Evolutionary conservation across 2,113 vertebrate genomes (phyloP).

Genomic region (Recurvirostra avosetta): DNA sequence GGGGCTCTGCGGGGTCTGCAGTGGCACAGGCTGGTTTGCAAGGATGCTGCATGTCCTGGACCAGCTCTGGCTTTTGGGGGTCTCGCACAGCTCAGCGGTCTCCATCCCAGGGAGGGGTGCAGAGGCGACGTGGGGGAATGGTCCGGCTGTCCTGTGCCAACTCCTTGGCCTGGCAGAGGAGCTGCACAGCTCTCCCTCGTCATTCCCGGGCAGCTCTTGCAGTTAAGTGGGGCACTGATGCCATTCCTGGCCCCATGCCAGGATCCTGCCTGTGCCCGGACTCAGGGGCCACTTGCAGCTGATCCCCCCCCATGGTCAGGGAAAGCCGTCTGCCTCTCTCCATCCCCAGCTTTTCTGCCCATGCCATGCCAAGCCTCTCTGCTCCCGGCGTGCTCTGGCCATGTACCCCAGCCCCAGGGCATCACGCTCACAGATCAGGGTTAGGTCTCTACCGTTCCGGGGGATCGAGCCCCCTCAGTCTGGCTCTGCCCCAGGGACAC

Average conservation of each 20-base stretch:
- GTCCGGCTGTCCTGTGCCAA: not conserved
- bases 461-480: accelerated
- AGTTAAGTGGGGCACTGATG: slow-evolving; percentile 48
- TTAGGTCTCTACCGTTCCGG: not conserved
- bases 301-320: not conserved
- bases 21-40: not conserved
- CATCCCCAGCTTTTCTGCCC: not conserved
- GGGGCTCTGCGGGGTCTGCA: not conserved
- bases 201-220: slow-evolving; percentile 1
- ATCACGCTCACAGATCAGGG: not conserved
- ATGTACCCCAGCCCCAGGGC: not conserved
- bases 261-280: not conserved
- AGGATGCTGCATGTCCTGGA: accelerated
- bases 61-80: not conserved
- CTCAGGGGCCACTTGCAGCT: not conserved
- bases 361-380: not conserved
- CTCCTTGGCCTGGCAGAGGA: not conserved
- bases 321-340: not conserved
- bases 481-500: not conserved
- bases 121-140: accelerated
- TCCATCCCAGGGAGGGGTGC: not conserved
- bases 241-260: not conserved
- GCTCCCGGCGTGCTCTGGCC: accelerated
- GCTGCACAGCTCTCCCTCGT: not conserved
- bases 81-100: not conserved